Percentiles rank a stretch among this genome's conserved stretches.
phyloP scores from a whole-genome alignment of 2,888 invertebrate genomes.

The Lomographa bimaculata region DNA sequence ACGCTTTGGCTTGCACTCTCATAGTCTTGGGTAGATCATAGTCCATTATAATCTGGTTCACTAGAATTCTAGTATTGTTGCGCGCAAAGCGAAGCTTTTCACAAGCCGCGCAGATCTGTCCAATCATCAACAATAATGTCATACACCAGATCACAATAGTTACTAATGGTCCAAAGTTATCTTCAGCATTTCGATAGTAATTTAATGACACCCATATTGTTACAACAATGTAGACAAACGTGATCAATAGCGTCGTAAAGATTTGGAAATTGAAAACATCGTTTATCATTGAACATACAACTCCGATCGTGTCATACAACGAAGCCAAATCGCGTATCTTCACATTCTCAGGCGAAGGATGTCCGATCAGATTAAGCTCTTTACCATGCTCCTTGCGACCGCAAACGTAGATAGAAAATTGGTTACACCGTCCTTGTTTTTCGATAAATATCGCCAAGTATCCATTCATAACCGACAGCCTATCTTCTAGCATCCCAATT shows the following conservation, averaged over 20 bases:
- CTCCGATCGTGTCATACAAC: conserved; percentile 52
- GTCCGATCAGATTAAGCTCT: conserved; percentile 41
- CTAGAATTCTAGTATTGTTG: conserved; percentile 47
- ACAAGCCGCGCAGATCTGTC: conserved; percentile 49
- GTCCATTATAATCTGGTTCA: conserved; percentile 63
- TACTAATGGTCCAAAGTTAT: conserved; percentile 36
- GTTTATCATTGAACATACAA: conserved; percentile 48
- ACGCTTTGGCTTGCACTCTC: conserved; percentile 60
- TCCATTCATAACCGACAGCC: conserved; percentile 51
- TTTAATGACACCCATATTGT: conserved; percentile 54
- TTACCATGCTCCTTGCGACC: conserved; percentile 32
- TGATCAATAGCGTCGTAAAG: conserved; percentile 53
- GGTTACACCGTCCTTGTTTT: conserved; percentile 36
- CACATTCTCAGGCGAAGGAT: conserved; percentile 37
- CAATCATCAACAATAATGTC: conserved; percentile 42
- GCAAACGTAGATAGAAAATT: conserved; percentile 38
- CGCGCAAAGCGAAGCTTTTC: conserved; percentile 48
- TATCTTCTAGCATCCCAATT: conserved; percentile 44
- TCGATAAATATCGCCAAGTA: conserved; percentile 46
- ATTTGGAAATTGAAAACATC: conserved; percentile 57
- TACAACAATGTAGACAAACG: conserved; percentile 52
- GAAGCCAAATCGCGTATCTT: conserved; percentile 52
- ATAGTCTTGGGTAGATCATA: conserved; percentile 56
- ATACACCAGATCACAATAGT: conserved; percentile 48
- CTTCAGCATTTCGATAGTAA: conserved; percentile 39